Evolutionary conservation across 2,797 vertebrate species (phyloP), one percentile per base, ranked within the genome.

Genomic region (Molossus molossus): DNA sequence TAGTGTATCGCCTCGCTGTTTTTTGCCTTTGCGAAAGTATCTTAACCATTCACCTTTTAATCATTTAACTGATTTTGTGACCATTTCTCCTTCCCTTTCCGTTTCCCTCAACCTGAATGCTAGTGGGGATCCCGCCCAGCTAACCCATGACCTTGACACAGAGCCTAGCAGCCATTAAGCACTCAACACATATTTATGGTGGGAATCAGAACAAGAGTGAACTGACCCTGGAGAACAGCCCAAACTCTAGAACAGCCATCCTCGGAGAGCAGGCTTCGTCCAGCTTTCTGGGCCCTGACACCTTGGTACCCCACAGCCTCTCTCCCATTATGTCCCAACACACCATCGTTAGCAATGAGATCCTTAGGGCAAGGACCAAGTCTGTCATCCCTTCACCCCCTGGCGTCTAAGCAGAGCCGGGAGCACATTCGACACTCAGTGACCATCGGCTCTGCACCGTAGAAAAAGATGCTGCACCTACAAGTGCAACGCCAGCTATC

Each of bases 401-500:
- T 10, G 53, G 21, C 8, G 73, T 25, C 53, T 8, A 53, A 17
- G 2, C 33, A 60, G 72, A 77, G 29, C 72, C 37, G 45, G 70
- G 40, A 5, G 5, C 15, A 57, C 4, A 9, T 25, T 12, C 48
- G 58, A 65, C 1, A 33, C 53, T 70, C 77, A 4, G 3, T 3
- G 21, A 5, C 33, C 6, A 12, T 9, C 23, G 33, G 69, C 48
- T 91, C 20, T n/a, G 14, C 1, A 0, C 0, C 1, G 15, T 15
- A 15, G 20, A 33, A 18, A 69, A 94, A 69, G 45, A 73, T 33
- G 25, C 27, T 13, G 55, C 3, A 12, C 23, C 18, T 67, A 33
- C 17, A 64, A 6, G 65, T 21, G 9, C 70, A 58, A 18, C 0
- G 27, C 18, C 14, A 20, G 23, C 48, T 86, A 67, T 72, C 4